A percentile compares a stretch with the other conserved stretches of the same genome.
Conservation (phyloP, 2,113 vertebrate genomes). For the Oreochromis spilurus region DNA sequence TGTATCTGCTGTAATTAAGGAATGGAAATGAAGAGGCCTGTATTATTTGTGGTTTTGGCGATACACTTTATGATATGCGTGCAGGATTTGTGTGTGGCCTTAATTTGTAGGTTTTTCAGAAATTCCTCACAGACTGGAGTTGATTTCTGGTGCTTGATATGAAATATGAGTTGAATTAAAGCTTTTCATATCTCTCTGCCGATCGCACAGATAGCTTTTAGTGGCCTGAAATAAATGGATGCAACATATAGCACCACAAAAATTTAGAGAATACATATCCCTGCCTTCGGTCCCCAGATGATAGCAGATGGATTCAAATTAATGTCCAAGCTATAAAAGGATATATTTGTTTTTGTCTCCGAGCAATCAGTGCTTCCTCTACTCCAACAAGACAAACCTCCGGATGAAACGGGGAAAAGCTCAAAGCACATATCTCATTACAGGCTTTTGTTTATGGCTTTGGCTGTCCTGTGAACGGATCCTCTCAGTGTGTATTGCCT, state of each 20-base stretch:
- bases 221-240: neutral
- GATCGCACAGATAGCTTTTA: constrained; percentile 11
- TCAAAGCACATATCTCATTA: constrained; percentile 61
- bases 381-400: constrained; percentile 31
- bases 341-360: constrained; percentile 46
- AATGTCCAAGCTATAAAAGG: constrained; percentile 18
- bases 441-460: constrained; percentile 52
- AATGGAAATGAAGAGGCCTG: neutral
- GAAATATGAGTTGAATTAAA: constrained; percentile 22
- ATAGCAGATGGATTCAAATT: constrained; percentile 15
- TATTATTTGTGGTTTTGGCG: neutral
- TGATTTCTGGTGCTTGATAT: neutral
- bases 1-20: neutral
- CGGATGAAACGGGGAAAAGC: constrained; percentile 11
- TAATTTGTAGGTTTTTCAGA: neutral
- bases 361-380: constrained; percentile 28
- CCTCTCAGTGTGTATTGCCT: neutral
- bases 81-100: neutral
- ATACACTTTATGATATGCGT: neutral
- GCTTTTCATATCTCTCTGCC: neutral
- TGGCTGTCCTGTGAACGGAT: constrained; percentile 8
- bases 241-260: neutral
- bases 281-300: neutral
- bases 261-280: constrained; percentile 1
- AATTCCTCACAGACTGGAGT: neutral